phyloP scores from a whole-genome alignment of 2,797 vertebrate genomes.

The Coilia nasus region DNA sequence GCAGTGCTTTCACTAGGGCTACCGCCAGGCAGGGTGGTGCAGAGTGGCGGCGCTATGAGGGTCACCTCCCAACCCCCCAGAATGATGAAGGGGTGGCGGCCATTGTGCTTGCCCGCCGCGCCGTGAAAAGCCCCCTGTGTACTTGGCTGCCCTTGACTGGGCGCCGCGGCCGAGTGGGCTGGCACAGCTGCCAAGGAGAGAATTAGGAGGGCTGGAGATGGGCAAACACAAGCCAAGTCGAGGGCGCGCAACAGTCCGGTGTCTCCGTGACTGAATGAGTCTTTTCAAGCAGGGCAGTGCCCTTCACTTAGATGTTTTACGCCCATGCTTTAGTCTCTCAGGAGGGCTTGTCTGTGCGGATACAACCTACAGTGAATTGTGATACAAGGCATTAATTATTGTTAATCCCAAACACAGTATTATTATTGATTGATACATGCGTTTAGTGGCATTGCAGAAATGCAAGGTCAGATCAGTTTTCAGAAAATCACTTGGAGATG shows the following conservation, averaged over 20 bases:
- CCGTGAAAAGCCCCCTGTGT: conserved; percentile 44
- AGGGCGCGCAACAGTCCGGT: neutral
- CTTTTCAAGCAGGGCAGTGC: neutral
- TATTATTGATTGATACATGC: no score
- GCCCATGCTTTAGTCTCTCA: neutral
- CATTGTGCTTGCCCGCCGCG: conserved; percentile 51
- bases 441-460: no score
- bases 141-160: conserved; percentile 46
- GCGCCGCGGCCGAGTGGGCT: neutral
- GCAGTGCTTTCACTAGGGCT: conserved; percentile 62
- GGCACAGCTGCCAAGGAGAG: neutral
- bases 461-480: no score
- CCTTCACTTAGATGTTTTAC: neutral
- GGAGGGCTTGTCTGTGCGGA: neutral
- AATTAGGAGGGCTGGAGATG: conserved; percentile 13
- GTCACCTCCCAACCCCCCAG: neutral
- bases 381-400: neutral
- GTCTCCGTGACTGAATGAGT: neutral
- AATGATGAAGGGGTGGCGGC: conserved; percentile 34
- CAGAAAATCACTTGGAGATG: no score
- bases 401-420: no score
- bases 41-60: conserved; percentile 29
- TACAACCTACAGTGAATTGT: neutral
- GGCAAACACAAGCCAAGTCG: conserved; percentile 14
- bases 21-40: conserved; percentile 35